Conservation (phyloP, 2,888 invertebrate genomes). For the Galeruca laticollis region DNA sequence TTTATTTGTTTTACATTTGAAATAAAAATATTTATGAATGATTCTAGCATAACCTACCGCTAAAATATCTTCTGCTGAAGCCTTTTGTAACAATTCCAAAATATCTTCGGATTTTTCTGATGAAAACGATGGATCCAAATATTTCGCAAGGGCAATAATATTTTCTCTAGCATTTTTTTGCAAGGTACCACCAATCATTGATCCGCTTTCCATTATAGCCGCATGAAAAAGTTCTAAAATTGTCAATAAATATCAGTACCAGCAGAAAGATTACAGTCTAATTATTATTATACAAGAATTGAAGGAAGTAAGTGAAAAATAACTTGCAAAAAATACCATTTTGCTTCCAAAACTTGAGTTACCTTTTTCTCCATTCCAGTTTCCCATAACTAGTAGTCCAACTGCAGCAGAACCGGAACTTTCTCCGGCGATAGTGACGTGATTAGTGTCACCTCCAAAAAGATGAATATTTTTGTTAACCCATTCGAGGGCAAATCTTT, state of each 20-base stretch:
- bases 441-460: conserved; percentile 79
- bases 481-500: conserved; percentile 78
- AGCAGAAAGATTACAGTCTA: too few relatives aligned
- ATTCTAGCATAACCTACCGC: conserved; percentile 16
- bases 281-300: too few relatives aligned
- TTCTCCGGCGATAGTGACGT: conserved; percentile 75
- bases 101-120: conserved; percentile 37
- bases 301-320: too few relatives aligned
- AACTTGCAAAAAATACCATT: too few relatives aligned
- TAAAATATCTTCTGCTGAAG: conserved; percentile 26
- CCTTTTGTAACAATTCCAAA: conserved; percentile 31
- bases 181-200: conserved; percentile 31
- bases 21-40: not conserved
- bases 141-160: conserved; percentile 33
- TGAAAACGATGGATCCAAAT: conserved; percentile 33
- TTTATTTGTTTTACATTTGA: not conserved
- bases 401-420: conserved; percentile 76
- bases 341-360: too few relatives aligned
- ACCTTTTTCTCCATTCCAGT: conserved; percentile 23
- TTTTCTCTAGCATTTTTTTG: conserved; percentile 35
- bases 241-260: not conserved
- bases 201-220: conserved; percentile 42
- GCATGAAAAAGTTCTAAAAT: conserved; percentile 40
- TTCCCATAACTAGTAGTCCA: conserved; percentile 35
- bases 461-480: conserved; percentile 74